A percentile compares a stretch with the other conserved stretches of the same genome.
Conservation (phyloP, 2,113 vertebrate genomes). For the Lycocorax pyrrhopterus region DNA sequence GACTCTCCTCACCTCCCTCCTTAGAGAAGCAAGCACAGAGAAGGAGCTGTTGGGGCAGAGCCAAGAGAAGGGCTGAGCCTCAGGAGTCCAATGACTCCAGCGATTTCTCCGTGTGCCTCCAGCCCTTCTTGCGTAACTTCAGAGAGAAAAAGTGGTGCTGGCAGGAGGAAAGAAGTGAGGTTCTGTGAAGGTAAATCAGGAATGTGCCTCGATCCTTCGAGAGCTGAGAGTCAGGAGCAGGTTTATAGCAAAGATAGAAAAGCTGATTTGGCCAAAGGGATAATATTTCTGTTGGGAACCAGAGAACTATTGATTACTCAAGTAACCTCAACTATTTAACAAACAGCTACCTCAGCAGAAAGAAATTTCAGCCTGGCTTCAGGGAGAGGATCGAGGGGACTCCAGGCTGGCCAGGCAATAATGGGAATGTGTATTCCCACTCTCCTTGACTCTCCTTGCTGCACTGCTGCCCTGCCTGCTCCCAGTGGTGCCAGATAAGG, state of each 20-base stretch:
- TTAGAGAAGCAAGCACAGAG: neutral
- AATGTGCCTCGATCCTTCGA: neutral
- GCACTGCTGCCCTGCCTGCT: neutral
- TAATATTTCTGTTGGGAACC: neutral
- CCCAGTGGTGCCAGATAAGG: neutral
- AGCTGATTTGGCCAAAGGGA: neutral
- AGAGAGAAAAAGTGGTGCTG: neutral
- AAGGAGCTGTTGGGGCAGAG: neutral
- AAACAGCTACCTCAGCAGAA: conserved; percentile 5
- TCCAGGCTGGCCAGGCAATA: neutral
- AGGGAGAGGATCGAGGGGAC: neutral
- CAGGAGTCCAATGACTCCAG: neutral
- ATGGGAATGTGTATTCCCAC: neutral
- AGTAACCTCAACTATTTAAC: neutral
- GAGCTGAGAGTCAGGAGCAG: neutral
- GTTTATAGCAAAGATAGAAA: neutral
- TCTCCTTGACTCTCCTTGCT: neutral
- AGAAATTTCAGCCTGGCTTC: neutral
- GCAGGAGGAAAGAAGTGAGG: neutral
- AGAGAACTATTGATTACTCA: conserved; percentile 23
- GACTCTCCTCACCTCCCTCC: neutral
- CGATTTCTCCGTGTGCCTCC: neutral
- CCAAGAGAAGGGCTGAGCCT: neutral
- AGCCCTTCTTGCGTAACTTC: neutral
- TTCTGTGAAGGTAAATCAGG: neutral